Evolutionary conservation across 2,797 vertebrate genomes (phyloP), one percentile per base, ranked within the genome.

Genomic region (Gallinago stenura): DNA sequence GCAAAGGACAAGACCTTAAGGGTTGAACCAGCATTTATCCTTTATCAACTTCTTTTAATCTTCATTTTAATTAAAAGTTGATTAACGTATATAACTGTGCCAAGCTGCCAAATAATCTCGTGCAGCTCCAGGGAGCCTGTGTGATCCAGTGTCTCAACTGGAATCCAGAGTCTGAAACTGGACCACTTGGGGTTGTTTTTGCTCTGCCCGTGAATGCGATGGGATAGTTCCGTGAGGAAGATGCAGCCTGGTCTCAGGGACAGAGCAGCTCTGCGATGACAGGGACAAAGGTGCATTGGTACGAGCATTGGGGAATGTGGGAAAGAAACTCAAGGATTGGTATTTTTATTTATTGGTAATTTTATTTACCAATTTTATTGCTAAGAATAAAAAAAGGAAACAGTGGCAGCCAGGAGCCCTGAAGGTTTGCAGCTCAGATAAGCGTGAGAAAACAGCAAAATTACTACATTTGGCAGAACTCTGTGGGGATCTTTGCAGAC

Each of bases 11-110:
- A 39, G 48, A 72, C 41, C 28, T 76, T 11, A 60, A 82, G 7
- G 37, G 54, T 5, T 89, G 58, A 70, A 75, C 15, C 7, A 43
- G 11, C 4, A 20, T 31, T 51, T 64, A 62, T 58, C 26, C 11
- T 70, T 87, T 25, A 50, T 75, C 17, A 30, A 22, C 45, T 81
- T 68, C 33, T 61, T 90, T 72, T 79, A 69, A 68, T 88, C 46
- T 78, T 86, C 8, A 37, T 46, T 91, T 89, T 76, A 87, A 85
- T 94, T 41, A 85, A 66, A 76, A 64, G 35, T 61, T 76, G 31
- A 50, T 89, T 71, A 39, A 89, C 19, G 17, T 31, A 15, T 76
- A 3, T 48, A 75, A 69, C 21, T 56, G 22, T 8, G 6, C 43
- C 1, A 6, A 73, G 57, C 24, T 95, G 72, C 80, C 69, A 61